These are phyloP conservation scores for Homarus americanus DNA, from an alignment of 1,140 invertebrate species.

Conservation along the genomic window DNA sequence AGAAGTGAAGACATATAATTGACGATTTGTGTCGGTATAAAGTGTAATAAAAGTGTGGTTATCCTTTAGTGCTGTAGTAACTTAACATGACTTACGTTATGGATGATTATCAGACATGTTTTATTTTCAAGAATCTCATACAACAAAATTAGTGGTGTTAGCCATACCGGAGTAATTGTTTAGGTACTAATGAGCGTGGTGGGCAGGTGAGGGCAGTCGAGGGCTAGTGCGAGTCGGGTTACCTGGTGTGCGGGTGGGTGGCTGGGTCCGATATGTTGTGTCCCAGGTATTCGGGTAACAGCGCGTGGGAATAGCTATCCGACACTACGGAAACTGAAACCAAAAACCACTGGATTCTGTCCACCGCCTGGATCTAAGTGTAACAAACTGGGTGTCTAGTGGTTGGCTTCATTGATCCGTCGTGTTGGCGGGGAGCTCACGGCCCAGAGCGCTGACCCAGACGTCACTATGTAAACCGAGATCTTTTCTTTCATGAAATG, in stretches of 20 bases:
- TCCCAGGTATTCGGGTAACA: conserved; percentile 63
- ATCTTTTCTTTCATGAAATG: too few species aligned
- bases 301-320: conserved; percentile 46
- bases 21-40: background rate
- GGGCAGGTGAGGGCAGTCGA: background rate
- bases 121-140: background rate
- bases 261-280: background rate
- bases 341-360: conserved; percentile 15
- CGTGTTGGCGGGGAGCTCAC: background rate
- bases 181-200: background rate
- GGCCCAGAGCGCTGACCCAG: background rate
- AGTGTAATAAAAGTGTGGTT: background rate
- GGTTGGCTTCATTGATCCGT: conserved; percentile 37
- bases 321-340: conserved; percentile 39
- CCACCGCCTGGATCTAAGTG: background rate
- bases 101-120: background rate
- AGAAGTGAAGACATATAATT: background rate
- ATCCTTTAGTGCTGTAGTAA: too few species aligned
- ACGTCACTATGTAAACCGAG: background rate
- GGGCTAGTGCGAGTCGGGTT: conserved; percentile 34
- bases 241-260: conserved; percentile 17
- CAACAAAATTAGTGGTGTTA: background rate
- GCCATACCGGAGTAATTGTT: background rate
- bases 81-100: too few species aligned
- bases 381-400: conserved; percentile 15